Base-by-base conservation (phyloP, 2,797 vertebrate species). In the Poecilia gillii region DNA sequence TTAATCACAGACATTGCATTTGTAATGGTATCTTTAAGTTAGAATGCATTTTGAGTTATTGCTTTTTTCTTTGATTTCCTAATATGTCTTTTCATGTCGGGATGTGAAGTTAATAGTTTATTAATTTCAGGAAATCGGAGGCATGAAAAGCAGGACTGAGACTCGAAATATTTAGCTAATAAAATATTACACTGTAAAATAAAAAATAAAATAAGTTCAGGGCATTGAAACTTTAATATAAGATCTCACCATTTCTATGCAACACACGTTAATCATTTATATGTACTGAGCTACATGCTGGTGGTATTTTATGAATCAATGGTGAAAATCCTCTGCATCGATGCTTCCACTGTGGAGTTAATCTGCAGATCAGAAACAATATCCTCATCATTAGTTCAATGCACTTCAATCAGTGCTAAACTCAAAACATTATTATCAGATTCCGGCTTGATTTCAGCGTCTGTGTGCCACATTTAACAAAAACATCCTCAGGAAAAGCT, bases 381-480 rank as follows among this genome's bases (percentile, higher is more conserved):
- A 36, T 23, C 31, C 23, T n/a, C 5, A 43, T n/a, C 39, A 70
- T 14, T 70, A 13, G 13, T 25, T 43, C 12, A 45, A 45, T n/a
- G 23, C 41, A 14, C 12, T n/a, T 43, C 20, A 68, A 68, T 41
- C 41, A 25, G 66, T 6, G 25, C 41, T 6, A 43, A 45, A 43
- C 66, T n/a, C 11, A 25, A 70, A 70, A 28, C 64, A 39, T 41
- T 66, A 39, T 23, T 12, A 41, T 68, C 7, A 25, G 64, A 23
- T 23, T 20, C 18, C 28, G 23, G 8, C 14, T 14, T 41, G 3
- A 55, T 3, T 47, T 2, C 20, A 20, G 33, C 14, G 9, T 79
- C 62, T 77, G 51, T 55, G 77, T 36, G 59, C 36, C 72, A 46
- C n/a, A 82, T 70, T 85, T 74, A 81, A 80, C 68, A 79, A 62